Conservation (phyloP, 2,797 vertebrate species). For the Sebastolobus altivelis region DNA sequence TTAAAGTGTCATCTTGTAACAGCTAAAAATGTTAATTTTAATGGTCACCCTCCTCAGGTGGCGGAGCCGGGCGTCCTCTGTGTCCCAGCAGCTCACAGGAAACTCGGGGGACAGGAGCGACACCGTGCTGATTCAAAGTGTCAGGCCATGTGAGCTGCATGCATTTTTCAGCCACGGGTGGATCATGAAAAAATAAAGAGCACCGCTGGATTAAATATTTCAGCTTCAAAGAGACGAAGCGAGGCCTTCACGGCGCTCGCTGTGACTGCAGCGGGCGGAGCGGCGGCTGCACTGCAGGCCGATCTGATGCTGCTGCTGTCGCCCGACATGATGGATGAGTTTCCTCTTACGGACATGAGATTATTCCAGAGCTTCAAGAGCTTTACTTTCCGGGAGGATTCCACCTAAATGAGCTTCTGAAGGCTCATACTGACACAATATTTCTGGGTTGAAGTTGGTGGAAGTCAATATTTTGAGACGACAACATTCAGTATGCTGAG, state of each 20-base stretch:
- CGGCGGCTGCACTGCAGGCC: slow-evolving; percentile 25
- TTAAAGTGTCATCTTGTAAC: neutral
- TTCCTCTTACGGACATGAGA: slow-evolving; percentile 19
- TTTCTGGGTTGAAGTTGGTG: slow-evolving; percentile 7
- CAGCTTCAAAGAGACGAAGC: slow-evolving; percentile 58
- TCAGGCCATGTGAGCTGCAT: slow-evolving; percentile 63
- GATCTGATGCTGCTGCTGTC: slow-evolving; percentile 24
- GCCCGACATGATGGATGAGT: slow-evolving; percentile 34
- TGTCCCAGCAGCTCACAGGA: slow-evolving; percentile 37
- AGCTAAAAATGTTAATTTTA: slow-evolving; percentile 7
- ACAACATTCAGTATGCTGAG: neutral
- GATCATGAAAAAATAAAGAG: slow-evolving; percentile 78
- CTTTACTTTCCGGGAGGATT: neutral
- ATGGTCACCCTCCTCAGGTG: neutral
- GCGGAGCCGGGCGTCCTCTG: slow-evolving; percentile 23
- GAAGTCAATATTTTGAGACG: neutral
- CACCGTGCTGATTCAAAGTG: slow-evolving; percentile 68
- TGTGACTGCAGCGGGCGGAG: slow-evolving; percentile 18
- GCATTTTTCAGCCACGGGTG: slow-evolving; percentile 68
- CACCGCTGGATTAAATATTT: slow-evolving; percentile 71
- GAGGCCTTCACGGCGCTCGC: slow-evolving; percentile 21
- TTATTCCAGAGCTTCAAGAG: slow-evolving; percentile 28
- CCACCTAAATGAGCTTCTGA: slow-evolving; percentile 11
- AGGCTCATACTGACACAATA: neutral
- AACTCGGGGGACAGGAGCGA: slow-evolving; percentile 28